phyloP scores from a whole-genome alignment of 2,113 vertebrate genomes.

The Gorsachius goisagi region DNA sequence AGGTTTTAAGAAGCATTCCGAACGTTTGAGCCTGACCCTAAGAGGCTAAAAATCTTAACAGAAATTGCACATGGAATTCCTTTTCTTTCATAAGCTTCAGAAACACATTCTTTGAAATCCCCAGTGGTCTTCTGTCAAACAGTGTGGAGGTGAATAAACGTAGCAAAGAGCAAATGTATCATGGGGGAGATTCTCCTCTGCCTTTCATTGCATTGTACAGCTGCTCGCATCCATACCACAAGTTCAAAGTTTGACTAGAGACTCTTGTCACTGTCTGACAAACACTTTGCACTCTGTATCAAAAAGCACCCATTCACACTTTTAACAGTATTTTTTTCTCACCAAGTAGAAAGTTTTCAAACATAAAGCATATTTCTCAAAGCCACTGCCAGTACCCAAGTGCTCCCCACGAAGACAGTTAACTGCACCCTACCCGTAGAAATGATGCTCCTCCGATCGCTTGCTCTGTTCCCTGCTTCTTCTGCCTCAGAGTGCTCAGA shows the following conservation, averaged over 20 bases:
- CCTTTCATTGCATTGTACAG: background rate
- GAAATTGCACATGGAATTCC: constrained; percentile 1
- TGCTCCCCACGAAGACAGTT: background rate
- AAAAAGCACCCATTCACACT: background rate
- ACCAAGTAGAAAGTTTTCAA: background rate
- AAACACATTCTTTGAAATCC: background rate
- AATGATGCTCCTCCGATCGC: constrained; percentile 28
- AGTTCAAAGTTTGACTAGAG: background rate
- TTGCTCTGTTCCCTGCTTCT: constrained; percentile 57
- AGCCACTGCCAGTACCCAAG: background rate
- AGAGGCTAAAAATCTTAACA: background rate
- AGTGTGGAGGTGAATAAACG: background rate
- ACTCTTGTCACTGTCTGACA: background rate
- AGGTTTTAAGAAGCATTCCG: background rate
- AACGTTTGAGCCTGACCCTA: background rate
- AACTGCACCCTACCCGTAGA: constrained; percentile 32
- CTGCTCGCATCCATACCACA: background rate
- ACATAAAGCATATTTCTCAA: background rate
- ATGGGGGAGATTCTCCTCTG: background rate
- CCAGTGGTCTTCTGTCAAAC: background rate
- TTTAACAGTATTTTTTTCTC: background rate
- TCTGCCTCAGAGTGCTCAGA: constrained; percentile 51
- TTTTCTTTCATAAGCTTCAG: constrained; percentile 15
- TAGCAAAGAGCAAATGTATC: background rate
- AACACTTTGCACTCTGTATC: background rate